phyloP scores from a whole-genome alignment of 2,113 vertebrate species.

The Sterrhoptilus dennistouni region DNA sequence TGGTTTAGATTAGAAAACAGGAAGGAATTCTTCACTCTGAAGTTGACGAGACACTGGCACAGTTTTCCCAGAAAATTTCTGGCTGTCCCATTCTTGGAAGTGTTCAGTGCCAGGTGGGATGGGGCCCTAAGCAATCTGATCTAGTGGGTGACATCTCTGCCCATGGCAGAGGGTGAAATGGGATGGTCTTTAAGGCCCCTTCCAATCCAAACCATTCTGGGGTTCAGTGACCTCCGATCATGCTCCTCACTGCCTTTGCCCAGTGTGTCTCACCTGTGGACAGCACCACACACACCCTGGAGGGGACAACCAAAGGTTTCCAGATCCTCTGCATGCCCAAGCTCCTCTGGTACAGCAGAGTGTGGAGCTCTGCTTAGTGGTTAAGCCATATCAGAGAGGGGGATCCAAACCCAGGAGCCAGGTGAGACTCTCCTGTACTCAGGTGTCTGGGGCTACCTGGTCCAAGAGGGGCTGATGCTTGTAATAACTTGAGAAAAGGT shows the following conservation, averaged over 20 bases:
- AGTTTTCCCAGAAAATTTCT: not conserved
- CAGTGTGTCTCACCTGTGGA: accelerated
- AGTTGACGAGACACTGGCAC: not conserved
- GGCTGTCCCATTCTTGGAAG: not conserved
- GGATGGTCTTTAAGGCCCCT: not conserved
- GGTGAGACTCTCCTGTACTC: not conserved
- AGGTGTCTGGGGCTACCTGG: accelerated
- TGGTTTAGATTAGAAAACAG: not conserved
- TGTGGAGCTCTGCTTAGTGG: not conserved
- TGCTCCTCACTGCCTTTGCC: constrained; percentile 5
- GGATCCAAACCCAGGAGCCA: not conserved
- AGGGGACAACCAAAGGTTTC: not conserved
- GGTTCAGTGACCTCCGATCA: not conserved
- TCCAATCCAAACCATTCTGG: not conserved
- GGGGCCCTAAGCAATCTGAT: not conserved
- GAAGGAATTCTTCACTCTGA: not conserved
- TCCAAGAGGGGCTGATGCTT: not conserved
- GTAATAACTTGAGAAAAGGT: not conserved
- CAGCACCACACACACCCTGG: not conserved
- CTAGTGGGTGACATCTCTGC: not conserved
- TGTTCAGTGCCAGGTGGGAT: not conserved
- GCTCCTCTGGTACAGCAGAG: constrained; percentile 17
- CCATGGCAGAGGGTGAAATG: not conserved
- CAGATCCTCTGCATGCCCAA: constrained; percentile 28
- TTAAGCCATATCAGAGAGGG: not conserved